These are phyloP conservation scores for Pungitius pungitius DNA, from an alignment of 2,113 vertebrate genomes.

Conservation along the genomic window DNA sequence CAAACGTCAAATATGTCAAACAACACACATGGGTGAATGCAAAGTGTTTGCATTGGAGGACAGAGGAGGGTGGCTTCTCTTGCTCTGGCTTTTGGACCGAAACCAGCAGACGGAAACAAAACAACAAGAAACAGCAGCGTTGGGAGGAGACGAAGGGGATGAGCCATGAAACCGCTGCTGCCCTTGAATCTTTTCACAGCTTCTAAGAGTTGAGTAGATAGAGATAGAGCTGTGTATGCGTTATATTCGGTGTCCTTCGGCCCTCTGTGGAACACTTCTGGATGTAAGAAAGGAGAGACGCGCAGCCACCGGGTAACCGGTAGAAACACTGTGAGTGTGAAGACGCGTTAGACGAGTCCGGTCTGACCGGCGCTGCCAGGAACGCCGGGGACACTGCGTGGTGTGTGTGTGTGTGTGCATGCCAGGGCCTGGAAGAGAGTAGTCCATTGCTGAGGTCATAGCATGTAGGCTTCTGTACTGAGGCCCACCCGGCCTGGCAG, in stretches of 20 bases:
- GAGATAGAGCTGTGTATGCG: no score
- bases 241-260: slow-evolving; percentile 7
- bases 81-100: neutral
- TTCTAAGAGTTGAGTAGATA: slow-evolving; percentile 9
- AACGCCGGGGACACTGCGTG: slow-evolving; percentile 51
- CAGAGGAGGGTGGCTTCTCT: slow-evolving; percentile 5
- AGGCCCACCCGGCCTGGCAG: slow-evolving; percentile 64
- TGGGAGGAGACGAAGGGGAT: slow-evolving; percentile 13
- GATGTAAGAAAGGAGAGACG: neutral
- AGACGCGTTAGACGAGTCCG: slow-evolving; percentile 41
- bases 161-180: slow-evolving; percentile 14
- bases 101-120: neutral
- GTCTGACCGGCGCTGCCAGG: slow-evolving; percentile 70
- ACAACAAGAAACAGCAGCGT: neutral
- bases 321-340: slow-evolving; percentile 29
- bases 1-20: neutral
- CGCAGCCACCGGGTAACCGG: slow-evolving; percentile 23
- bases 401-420: slow-evolving; percentile 33
- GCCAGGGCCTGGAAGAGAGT: slow-evolving; percentile 57
- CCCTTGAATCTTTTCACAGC: slow-evolving; percentile 7
- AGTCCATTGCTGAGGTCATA: slow-evolving; percentile 70
- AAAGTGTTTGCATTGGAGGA: slow-evolving; percentile 6
- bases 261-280: slow-evolving; percentile 19
- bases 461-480: slow-evolving; percentile 57
- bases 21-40: neutral